Conservation (phyloP, 2,113 vertebrate species). For the Hystrix cristata region DNA sequence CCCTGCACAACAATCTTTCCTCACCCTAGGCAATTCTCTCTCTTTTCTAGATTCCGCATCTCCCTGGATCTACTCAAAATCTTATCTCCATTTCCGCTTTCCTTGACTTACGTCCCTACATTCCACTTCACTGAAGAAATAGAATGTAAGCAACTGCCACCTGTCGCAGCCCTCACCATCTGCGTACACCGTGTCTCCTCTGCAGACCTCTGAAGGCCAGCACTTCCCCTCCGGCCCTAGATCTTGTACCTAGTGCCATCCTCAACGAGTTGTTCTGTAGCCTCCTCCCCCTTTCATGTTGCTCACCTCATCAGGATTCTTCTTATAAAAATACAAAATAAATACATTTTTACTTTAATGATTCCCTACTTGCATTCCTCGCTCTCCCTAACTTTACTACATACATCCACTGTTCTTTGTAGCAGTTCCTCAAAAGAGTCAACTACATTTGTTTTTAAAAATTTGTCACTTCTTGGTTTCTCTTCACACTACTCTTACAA, state of each 20-base stretch:
- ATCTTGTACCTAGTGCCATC: neutral
- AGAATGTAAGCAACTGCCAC: neutral
- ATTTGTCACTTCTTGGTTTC: neutral
- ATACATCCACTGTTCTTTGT: neutral
- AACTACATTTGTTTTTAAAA: neutral
- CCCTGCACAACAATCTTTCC: neutral
- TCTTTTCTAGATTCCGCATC: neutral
- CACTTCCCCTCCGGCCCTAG: fast-evolving
- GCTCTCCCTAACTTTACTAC: neutral
- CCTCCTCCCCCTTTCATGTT: neutral
- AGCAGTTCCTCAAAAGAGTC: neutral
- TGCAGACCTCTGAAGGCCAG: neutral
- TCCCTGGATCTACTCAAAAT: neutral
- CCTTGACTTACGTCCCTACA: neutral
- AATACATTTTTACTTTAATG: neutral
- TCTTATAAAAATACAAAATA: neutral
- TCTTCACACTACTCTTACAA: neutral
- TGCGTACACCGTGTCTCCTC: neutral
- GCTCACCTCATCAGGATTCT: neutral
- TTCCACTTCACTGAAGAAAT: neutral
- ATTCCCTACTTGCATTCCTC: neutral
- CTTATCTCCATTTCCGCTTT: neutral
- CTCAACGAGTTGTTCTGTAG: neutral
- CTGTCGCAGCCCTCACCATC: neutral
- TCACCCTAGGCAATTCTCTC: neutral